Conservation (phyloP, 2,797 vertebrate species). For the Rhinatrema bivittatum region DNA sequence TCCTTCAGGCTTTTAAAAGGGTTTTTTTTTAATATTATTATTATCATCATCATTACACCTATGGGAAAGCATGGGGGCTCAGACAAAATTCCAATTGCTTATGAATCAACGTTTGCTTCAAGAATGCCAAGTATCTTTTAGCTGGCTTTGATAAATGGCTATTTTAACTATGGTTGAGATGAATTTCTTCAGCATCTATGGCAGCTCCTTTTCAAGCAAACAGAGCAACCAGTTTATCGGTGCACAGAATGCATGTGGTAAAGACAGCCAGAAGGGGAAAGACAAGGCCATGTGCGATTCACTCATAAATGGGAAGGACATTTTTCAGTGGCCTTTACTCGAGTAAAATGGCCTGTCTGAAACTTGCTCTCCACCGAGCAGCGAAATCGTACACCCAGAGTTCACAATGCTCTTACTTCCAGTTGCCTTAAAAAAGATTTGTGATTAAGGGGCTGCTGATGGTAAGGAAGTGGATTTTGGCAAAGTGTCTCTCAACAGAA, state of each 20-base stretch:
- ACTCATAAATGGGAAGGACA: constrained; percentile 26
- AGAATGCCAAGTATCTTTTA: neutral
- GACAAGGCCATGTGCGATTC: constrained; percentile 10
- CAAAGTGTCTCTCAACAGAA: too few relatives aligned
- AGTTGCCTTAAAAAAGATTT: too few relatives aligned
- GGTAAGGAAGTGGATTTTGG: too few relatives aligned
- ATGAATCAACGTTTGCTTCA: constrained; percentile 11
- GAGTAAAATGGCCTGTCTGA: too few relatives aligned
- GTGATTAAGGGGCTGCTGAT: too few relatives aligned
- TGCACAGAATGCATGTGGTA: constrained; percentile 32
- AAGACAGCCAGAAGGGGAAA: constrained; percentile 22
- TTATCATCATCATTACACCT: too few relatives aligned
- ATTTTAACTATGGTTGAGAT: constrained; percentile 11
- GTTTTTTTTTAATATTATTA: too few relatives aligned
- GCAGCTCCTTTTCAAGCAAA: constrained; percentile 30
- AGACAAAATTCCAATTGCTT: constrained; percentile 8
- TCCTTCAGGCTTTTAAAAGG: constrained; percentile 15
- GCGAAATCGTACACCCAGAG: too few relatives aligned
- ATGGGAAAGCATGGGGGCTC: neutral
- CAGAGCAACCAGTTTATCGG: constrained; percentile 33
- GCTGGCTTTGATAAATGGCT: constrained; percentile 10
- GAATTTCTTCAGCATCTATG: constrained; percentile 24
- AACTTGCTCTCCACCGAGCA: too few relatives aligned
- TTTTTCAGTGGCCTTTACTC: too few relatives aligned
- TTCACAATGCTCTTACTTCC: too few relatives aligned